These are phyloP conservation scores for Drosophila willistoni DNA, from an alignment of 1,140 invertebrate genomes.

Conservation along the genomic window DNA sequence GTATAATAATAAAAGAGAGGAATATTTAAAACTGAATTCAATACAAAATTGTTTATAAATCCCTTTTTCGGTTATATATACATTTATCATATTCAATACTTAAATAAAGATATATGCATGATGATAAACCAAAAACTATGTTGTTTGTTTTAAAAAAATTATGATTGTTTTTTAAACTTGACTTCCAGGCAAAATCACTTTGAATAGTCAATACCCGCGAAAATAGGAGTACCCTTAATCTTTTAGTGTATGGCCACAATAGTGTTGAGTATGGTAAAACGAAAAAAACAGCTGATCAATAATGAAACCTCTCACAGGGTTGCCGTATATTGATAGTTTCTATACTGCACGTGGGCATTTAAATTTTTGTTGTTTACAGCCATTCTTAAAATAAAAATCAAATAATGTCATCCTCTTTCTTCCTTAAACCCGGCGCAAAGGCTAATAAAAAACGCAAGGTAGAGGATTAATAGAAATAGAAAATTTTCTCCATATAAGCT, in stretches of 20 bases:
- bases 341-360: conserved; percentile 9
- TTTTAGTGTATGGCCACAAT: not conserved
- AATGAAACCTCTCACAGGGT: not conserved
- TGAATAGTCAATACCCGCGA: not conserved
- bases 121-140: too few relatives aligned
- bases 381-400: conserved; percentile 33
- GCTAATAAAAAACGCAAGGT: conserved; percentile 84
- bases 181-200: too few relatives aligned
- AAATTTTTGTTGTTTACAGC: conserved; percentile 1
- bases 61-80: not conserved
- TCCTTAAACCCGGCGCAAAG: conserved; percentile 85
- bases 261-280: not conserved
- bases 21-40: not conserved
- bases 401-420: conserved; percentile 85
- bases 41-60: conserved; percentile 1
- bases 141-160: too few relatives aligned
- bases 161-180: too few relatives aligned
- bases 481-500: not conserved
- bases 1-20: not conserved
- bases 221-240: not conserved
- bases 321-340: not conserved
- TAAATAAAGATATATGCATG: not conserved
- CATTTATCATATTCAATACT: not conserved
- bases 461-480: conserved; percentile 44
- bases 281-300: not conserved